phyloP scores from a whole-genome alignment of 2,113 vertebrate genomes.

The Coracopsis vasa region DNA sequence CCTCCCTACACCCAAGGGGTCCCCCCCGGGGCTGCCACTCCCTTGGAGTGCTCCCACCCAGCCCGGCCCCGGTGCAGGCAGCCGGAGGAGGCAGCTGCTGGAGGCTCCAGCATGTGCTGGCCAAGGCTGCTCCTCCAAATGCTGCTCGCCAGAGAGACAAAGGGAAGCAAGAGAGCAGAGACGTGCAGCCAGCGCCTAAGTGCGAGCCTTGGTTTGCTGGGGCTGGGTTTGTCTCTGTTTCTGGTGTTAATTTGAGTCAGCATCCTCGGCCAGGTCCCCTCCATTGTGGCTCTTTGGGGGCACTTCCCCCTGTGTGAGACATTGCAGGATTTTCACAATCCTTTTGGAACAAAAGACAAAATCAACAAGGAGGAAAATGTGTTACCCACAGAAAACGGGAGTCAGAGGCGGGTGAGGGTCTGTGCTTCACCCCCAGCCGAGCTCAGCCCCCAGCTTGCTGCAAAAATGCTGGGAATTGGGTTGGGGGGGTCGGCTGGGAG shows the following conservation, averaged over 20 bases:
- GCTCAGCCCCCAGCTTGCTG: neutral
- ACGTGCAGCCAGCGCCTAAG: neutral
- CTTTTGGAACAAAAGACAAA: neutral
- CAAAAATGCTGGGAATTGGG: neutral
- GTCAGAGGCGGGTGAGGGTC: neutral
- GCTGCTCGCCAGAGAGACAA: conserved; percentile 2
- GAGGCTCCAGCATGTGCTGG: neutral
- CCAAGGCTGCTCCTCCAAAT: neutral
- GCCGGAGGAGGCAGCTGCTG: neutral
- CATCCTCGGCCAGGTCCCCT: neutral
- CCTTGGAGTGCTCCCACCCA: neutral
- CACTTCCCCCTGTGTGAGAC: neutral
- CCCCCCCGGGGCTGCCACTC: neutral
- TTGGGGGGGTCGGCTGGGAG: neutral
- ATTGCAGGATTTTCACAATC: neutral
- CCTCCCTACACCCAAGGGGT: neutral
- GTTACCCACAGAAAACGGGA: neutral
- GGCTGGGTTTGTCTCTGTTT: neutral
- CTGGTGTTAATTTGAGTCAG: neutral
- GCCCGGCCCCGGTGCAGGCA: neutral
- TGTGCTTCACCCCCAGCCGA: neutral
- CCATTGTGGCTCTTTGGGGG: neutral
- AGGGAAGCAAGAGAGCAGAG: neutral
- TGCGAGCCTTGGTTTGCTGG: neutral
- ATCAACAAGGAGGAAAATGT: neutral